Evolutionary conservation across 2,888 invertebrate species (phyloP), one percentile per base, ranked within the genome.

Genomic region (Callosobruchus maculatus): DNA sequence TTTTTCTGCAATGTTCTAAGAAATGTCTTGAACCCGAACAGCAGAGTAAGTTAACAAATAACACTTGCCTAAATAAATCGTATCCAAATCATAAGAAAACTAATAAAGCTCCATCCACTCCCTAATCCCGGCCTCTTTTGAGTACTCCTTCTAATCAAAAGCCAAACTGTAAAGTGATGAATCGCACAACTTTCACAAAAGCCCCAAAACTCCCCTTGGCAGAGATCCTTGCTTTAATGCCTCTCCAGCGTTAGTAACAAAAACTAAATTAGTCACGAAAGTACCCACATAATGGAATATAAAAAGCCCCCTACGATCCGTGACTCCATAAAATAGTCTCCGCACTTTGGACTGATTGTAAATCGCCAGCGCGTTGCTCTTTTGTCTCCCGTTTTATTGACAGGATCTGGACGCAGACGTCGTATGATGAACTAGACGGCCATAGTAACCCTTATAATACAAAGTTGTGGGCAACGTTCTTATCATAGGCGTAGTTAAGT

Each of bases 281-380:
- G 26, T 70, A 21, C 21, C 21, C 70, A 70, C 70, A 70, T 70
- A 70, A 70, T 70, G 70, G 70, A 70, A 70, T 70, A 70, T 70
- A 70, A 70, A 70, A 70, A 70, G 70, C 70, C 70, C 70, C 70
- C 70, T 21, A 70, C 70, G 20, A 70, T 70, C 70, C 49, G 49
- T 13, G 18, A 49, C 49, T 5, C 49, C 49, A 49, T 49, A 49
- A 49, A 49, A 49, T 49, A 49, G 49, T 49, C 49, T 49, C 49
- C 49, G 49, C 49, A 49, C 49, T 49, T 18, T 49, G 49, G 49
- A 49, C 18, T 49, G 49, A 49, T 49, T 49, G 49, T 49, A 49
- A 49, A 49, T 49, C 49, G 49, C 49, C 1, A 13, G 49, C 49
- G 5, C 49, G 49, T 13, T 49, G 49, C 49, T 49, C 49, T 49